Base-by-base conservation (phyloP, 2,113 vertebrate species). In the Thunnus thynnus region DNA sequence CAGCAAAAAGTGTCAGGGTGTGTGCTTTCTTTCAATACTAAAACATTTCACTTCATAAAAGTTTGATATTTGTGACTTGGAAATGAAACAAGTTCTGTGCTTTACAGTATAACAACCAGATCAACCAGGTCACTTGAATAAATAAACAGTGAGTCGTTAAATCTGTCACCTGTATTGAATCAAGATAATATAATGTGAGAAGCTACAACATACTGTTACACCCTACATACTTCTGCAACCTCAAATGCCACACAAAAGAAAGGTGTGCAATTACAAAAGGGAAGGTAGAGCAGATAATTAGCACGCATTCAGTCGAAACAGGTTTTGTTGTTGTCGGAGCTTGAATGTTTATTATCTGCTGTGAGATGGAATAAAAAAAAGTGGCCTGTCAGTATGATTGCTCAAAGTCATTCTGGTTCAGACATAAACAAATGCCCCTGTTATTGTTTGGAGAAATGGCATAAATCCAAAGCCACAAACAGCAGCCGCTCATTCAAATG, bases 371-470 rank as follows among this genome's bases (percentile, higher is more conserved):
- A 73, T 65, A 52, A 61, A 83, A 76, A 60, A 41, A 30, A 18
- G 36, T 80, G 20, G 2, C 51, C 81, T 76, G 66, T 57, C 72
- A 55, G 50, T 65, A 5, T 67, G 52, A 85, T 61, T 62, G 61
- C 65, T 56, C 20, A 32, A 57, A 80, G 79, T 72, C 67, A 48
- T 50, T 60, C 55, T 76, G 56, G 63, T 60, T 67, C 41, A 44
- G 48, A 56, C 27, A 54, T 72, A 86, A 75, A 72, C 75, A 72
- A 72, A 85, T 63, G 22, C 30, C 20, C 41, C 41, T 47, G 76
- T 75, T 71, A 47, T 79, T 82, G 75, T 86, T 77, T 83, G 69
- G 72, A 76, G 41, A 80, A 78, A 83, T 47, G 0, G 50, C 62
- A 60, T 55, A 3, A 80, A 73, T 68, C 56, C 51, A 32, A 27